Base-by-base conservation (phyloP, 1,140 invertebrate genomes). In the Rhyzopertha dominica region DNA sequence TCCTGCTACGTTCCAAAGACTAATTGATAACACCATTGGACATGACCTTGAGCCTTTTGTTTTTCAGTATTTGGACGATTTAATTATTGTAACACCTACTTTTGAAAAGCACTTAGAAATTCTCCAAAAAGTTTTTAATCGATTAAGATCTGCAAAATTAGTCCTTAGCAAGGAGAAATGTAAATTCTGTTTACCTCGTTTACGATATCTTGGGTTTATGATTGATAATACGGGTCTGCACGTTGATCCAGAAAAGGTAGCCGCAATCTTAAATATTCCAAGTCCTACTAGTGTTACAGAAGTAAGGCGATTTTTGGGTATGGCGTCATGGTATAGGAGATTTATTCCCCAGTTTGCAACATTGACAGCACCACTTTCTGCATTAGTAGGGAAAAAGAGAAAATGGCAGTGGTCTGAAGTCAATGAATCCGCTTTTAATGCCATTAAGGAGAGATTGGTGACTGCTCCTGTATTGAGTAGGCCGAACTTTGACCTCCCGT, bases 281-380 rank as follows among this genome's bases (percentile, higher is more conserved):
- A 46, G 32, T 14, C 71, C 73, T 8, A 48, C 17, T n/a, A 56
- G 58, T 43, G 35, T 61, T 12, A 62, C 44, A 14, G 56, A 69
- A 43, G 12, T 74, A 12, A 49, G 45, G 43, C 36, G 43, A 23
- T 58, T 69, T 62, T 39, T 68, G 34, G 68, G 70, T 5, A 41
- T 69, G 18, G 46, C 57, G 14, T 52, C 53, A 17, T 75, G 65
- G 53, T 74, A 70, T 42, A 54, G 65, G 25, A 53, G 66, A 14
- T 75, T 73, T 45, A 43, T 72, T 8, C 51, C 50, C 17, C 52
- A 68, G 22, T 58, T 71, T 26, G 46, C 64, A 4, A 47, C 49
- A 5, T 12, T 68, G 3, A 56, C 59, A 7, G 57, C 45, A 2
- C 68, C 68, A 9, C 43, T 74, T 4, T 51, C 63, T 43, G 22